Evolutionary conservation across 2,797 vertebrate species (phyloP), one percentile per base, ranked within the genome.

Genomic region (Oceanodroma leucorhoa): DNA sequence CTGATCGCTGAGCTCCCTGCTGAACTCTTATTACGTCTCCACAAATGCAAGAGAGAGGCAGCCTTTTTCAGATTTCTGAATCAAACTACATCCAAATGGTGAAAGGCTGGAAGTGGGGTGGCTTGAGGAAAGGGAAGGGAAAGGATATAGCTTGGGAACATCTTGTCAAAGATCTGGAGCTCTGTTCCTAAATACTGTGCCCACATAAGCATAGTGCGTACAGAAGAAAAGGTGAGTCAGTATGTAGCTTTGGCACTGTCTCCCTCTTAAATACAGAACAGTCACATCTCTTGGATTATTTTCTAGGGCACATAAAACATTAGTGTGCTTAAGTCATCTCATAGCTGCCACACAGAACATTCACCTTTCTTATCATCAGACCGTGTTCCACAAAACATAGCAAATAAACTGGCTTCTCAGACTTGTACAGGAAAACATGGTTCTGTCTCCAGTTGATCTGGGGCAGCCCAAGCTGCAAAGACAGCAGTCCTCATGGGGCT

Each of bases 151-250:
- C 55, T 55, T 58, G 15, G 30, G n/a, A 85, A 65, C 36, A 61
- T 15, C 15, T 15, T 45, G 34, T 32, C 60, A 78, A 80, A 45
- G 57, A 64, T 38, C 29, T 67, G 32, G 36, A 90, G 53, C 32
- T 38, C 16, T 20, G 18, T n/a, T 93, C 30, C 51, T 43, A 86
- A 83, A 73, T 41, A 45, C 5, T 2, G 9, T 19, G 10, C 20
- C 66, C 15, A 11, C 7, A 19, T 9, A 19, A 84, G 29, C 34
- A 62, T 6, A 62, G 29, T 1, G 5, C 0, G 0, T 22, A 50
- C 26, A 67, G 69, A 78, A 83, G 40, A 62, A 66, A 54, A 80
- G 19, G 41, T 2, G 19, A 50, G 18, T 62, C 41, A 20, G 20
- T 32, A 60, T 14, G 15, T 10, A 87, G 32, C 48, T 88, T 40